Base-by-base conservation (phyloP, 2,888 invertebrate genomes). In the Orchesella flavescens region DNA sequence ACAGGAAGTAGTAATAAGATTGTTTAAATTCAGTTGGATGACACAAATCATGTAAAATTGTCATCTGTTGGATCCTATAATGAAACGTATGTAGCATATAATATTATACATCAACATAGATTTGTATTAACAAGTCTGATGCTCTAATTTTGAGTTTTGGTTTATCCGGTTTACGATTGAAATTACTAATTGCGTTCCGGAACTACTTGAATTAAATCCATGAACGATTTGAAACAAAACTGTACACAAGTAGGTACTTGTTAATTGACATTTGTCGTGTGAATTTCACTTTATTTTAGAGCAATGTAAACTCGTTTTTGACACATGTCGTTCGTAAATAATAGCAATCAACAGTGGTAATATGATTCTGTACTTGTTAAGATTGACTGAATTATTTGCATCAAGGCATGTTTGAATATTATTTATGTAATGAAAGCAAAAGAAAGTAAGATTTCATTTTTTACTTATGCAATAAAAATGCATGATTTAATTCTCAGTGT, bases 371-470 rank as follows among this genome's bases (percentile, higher is more conserved):
- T 34, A 34, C 7, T 4, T 34, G 34, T 34, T n/a, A n/a, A n/a
- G n/a, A n/a, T 34, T 34, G 34, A 7, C 34, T 2, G 7, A 7
- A 34, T 34, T 34, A 34, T 4, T 4, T 34, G 34, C 34, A 34
- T 4, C 34, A 34, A 34, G 3, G 1, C 49, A 49, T 7, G 12
- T 15, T 49, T 49, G 10, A 49, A 49, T 49, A 49, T 44, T 12
- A 44, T 49, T 49, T 49, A 49, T 49, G 46, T 23, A 23, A 61
- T 74, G 74, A 74, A 74, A 75, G 74, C 61, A 13, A 34, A 75
- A 65, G 74, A 65, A 75, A 75, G 74, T 63, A 73, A 59, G 19
- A n/a, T 46, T 46, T 9, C 23, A 46, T 15, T 12, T 12, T 44
- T 44, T 44, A 44, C 49, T 15, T 49, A 49, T 15, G 49, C n/a